Percentiles rank a stretch among this genome's conserved stretches.
Conservation (phyloP, 2,888 invertebrate genomes). For the Cataglyphis albicans region DNA sequence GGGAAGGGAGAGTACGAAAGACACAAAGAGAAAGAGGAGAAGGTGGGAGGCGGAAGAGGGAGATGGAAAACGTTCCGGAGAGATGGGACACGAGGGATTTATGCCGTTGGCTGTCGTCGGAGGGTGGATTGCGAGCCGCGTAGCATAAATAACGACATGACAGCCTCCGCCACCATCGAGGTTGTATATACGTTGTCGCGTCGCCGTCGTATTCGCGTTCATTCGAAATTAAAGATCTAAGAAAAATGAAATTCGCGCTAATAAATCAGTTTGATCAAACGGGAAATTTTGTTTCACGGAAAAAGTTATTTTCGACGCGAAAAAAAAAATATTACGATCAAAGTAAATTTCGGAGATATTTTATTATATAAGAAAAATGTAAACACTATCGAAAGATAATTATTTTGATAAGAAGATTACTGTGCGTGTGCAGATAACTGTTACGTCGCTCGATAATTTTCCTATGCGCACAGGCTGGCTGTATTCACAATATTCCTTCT, state of each 20-base stretch:
- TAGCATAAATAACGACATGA: conserved; percentile 81
- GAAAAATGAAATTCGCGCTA: conserved; percentile 33
- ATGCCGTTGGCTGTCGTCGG: conserved; percentile 75
- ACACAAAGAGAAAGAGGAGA: conserved; percentile 40
- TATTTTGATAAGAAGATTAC: neutral
- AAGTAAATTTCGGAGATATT: neutral
- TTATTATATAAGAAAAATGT: neutral
- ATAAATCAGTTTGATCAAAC: conserved; percentile 43
- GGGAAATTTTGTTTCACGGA: neutral
- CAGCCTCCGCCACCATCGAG: conserved; percentile 64
- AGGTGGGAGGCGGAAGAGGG: conserved; percentile 45
- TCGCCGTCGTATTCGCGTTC: conserved; percentile 11
- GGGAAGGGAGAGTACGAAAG: conserved; percentile 38
- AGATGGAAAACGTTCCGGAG: conserved; percentile 48
- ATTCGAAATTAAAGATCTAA: conserved; percentile 41
- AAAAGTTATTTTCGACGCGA: neutral
- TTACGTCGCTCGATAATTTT: conserved; percentile 69
- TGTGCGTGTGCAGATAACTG: conserved; percentile 1
- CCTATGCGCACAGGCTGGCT: conserved; percentile 55
- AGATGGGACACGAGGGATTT: conserved; percentile 67
- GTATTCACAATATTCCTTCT: conserved; percentile 71
- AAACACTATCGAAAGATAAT: conserved; percentile 21
- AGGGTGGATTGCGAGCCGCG: conserved; percentile 77
- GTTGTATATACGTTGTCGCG: neutral
- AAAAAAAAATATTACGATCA: neutral